These are phyloP conservation scores for Brachylomia viminalis DNA, from an alignment of 2,888 invertebrate genomes.

Conservation along the genomic window DNA sequence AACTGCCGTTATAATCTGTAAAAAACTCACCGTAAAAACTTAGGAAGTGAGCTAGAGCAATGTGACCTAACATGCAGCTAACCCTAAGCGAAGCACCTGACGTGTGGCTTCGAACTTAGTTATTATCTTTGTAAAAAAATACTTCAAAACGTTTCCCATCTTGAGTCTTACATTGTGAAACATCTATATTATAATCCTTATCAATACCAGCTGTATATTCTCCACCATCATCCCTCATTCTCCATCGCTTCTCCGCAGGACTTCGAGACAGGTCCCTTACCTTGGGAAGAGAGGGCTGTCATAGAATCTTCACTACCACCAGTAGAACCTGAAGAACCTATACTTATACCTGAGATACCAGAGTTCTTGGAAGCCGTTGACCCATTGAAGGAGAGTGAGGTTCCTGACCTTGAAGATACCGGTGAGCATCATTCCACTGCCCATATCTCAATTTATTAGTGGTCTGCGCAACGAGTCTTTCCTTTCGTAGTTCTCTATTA, in stretches of 20 bases:
- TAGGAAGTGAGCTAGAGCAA: too few species aligned
- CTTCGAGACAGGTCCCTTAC: constrained; percentile 84
- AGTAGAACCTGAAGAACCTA: constrained; percentile 81
- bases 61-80: background rate
- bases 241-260: constrained; percentile 71
- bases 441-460: background rate
- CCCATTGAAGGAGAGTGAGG: constrained; percentile 82
- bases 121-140: background rate
- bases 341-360: constrained; percentile 83
- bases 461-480: background rate
- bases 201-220: constrained; percentile 54
- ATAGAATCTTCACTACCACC: constrained; percentile 77
- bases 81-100: background rate
- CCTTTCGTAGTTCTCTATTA: background rate
- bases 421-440: constrained; percentile 67
- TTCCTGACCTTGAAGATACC: constrained; percentile 85
- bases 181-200: constrained; percentile 3
- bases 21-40: background rate
- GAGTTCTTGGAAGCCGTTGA: constrained; percentile 84
- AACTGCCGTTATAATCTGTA: background rate
- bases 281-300: constrained; percentile 82
- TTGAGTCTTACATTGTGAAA: background rate
- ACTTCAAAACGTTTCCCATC: background rate
- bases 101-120: background rate
- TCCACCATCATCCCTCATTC: constrained; percentile 41